Conservation (phyloP, 1,140 invertebrate genomes). For the Mesaphorura yosii region DNA sequence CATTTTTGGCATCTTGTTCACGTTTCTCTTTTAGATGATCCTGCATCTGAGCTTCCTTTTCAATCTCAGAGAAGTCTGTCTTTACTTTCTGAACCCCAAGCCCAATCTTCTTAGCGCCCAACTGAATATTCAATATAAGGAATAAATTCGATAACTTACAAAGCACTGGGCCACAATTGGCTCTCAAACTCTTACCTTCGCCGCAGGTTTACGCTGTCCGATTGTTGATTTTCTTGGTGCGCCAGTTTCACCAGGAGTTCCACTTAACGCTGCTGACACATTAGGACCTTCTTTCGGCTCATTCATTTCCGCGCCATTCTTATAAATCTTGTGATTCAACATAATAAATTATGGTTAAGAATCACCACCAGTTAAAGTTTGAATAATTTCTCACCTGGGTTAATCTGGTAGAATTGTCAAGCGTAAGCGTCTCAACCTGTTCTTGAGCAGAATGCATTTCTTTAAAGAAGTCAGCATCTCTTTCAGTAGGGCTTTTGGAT, state of each 20-base stretch:
- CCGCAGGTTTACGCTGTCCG: constrained; percentile 47
- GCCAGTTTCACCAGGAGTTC: constrained; percentile 22
- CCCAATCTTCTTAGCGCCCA: constrained; percentile 74
- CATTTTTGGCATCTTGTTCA: constrained; percentile 33
- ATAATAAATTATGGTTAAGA: no score
- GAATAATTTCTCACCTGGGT: no score
- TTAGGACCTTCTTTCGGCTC: constrained; percentile 36
- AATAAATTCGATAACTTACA: no score
- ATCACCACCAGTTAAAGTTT: no score
- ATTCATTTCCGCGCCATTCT: no score
- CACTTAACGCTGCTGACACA: constrained; percentile 41
- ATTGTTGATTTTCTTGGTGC: constrained; percentile 58
- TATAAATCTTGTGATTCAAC: no score
- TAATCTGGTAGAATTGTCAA: constrained; percentile 19
- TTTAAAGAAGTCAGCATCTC: constrained; percentile 72
- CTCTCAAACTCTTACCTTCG: constrained; percentile 47
- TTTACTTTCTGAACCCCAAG: constrained; percentile 94
- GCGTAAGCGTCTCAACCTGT: not conserved
- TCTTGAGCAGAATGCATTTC: constrained; percentile 37
- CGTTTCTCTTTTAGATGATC: constrained; percentile 58
- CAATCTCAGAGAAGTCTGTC: constrained; percentile 90
- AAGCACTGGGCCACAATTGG: no score
- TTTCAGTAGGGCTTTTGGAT: constrained; percentile 34
- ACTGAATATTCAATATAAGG: constrained; percentile 14
- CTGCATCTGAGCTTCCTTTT: constrained; percentile 69